phyloP scores from a whole-genome alignment of 2,888 invertebrate species.

The Leptopilina drosophilae region DNA sequence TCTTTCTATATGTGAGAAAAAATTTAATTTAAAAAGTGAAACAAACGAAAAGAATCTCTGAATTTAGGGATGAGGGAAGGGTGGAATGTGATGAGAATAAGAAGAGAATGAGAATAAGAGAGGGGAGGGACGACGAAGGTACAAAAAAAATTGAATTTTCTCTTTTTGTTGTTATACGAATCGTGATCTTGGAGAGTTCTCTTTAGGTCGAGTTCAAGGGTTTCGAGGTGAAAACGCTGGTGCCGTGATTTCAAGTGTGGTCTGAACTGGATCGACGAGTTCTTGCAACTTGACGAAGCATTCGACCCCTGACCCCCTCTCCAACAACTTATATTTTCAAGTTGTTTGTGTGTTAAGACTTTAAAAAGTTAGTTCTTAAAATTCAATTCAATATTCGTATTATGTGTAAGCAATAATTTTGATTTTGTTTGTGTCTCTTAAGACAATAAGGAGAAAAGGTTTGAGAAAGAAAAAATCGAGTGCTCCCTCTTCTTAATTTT shows the following conservation, averaged over 20 bases:
- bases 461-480: no score
- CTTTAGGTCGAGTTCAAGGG: constrained; percentile 63
- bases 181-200: constrained; percentile 37
- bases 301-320: constrained; percentile 67
- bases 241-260: constrained; percentile 61
- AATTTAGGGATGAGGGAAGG: no score
- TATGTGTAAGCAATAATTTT: no score
- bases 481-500: no score
- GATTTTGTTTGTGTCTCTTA: no score
- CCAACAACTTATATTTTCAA: constrained; percentile 41
- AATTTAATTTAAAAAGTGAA: no score
- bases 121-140: not conserved
- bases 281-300: constrained; percentile 67
- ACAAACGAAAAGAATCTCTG: no score
- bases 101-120: no score
- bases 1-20: no score
- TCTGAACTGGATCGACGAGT: constrained; percentile 69
- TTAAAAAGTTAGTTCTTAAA: not conserved
- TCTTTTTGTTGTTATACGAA: constrained; percentile 8
- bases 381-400: constrained; percentile 4
- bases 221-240: constrained; percentile 65
- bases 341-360: not conserved
- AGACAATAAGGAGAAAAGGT: no score
- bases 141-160: constrained; percentile 31
- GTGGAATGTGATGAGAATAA: no score